Conservation (phyloP, 2,113 vertebrate species). For the Manacus vitellinus region DNA sequence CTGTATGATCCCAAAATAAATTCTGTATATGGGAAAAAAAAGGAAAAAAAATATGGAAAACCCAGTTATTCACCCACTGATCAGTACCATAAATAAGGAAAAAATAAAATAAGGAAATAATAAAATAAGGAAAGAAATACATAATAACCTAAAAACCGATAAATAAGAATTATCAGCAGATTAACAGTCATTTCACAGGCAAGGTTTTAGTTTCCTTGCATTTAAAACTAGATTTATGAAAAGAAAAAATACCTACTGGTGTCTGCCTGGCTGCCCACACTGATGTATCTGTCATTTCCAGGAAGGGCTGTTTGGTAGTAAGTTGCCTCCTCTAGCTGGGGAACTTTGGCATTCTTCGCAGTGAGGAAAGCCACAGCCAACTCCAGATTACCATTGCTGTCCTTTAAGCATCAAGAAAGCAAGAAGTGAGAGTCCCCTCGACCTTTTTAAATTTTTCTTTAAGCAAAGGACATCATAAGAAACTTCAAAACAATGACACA, state of each 20-base stretch:
- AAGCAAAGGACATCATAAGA: neutral
- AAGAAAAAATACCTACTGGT: conserved; percentile 83
- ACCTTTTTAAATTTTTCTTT: neutral
- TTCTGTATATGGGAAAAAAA: rapidly evolving
- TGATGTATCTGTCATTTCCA: conserved; percentile 94
- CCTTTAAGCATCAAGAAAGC: conserved; percentile 76
- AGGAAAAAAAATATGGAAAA: neutral
- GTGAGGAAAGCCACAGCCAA: conserved; percentile 94
- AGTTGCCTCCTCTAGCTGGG: conserved; percentile 89
- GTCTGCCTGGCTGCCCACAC: conserved; percentile 96
- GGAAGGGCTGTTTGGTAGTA: conserved; percentile 94
- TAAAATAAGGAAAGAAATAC: neutral
- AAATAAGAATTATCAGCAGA: neutral
- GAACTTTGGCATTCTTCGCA: conserved; percentile 91
- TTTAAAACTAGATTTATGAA: neutral
- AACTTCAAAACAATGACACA: neutral
- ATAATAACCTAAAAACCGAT: neutral
- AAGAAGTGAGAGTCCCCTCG: neutral
- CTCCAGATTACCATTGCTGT: conserved; percentile 95
- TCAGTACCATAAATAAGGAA: neutral
- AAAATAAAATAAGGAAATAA: neutral
- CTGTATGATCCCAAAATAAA: neutral
- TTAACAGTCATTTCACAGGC: neutral
- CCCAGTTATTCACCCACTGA: neutral
- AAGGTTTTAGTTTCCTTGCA: neutral